A percentile compares a stretch with the other conserved stretches of the same genome.
Conservation (phyloP, 2,113 vertebrate genomes). For the Rhabdornis inornatus region DNA sequence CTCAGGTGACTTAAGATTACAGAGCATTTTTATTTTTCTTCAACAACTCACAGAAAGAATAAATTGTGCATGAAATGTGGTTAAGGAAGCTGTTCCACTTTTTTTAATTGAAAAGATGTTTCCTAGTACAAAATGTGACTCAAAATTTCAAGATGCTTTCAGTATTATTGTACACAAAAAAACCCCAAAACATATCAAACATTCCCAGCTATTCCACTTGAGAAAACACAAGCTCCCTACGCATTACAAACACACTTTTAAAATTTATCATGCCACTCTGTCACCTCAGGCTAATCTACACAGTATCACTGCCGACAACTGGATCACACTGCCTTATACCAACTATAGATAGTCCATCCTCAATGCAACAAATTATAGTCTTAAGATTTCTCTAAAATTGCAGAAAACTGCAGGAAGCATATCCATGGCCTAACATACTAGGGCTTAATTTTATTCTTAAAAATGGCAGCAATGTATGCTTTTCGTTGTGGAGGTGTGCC, state of each 20-base stretch:
- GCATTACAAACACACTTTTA: not conserved
- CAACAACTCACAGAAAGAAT: not conserved
- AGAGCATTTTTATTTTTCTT: not conserved
- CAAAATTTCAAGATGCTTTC: not conserved
- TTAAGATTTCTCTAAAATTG: not conserved
- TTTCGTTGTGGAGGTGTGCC: slow-evolving; percentile 17
- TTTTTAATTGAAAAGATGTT: not conserved
- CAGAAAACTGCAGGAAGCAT: not conserved
- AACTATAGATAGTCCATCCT: not conserved
- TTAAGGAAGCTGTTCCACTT: not conserved
- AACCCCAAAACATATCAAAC: not conserved
- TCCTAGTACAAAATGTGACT: not conserved
- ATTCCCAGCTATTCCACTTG: not conserved
- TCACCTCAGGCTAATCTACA: slow-evolving; percentile 1
- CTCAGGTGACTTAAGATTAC: not conserved
- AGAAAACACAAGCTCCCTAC: not conserved
- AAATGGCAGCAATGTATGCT: slow-evolving; percentile 16
- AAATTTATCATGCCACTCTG: not conserved
- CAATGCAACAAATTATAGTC: not conserved
- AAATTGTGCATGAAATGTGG: not conserved
- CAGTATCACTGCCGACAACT: not conserved
- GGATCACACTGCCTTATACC: not conserved
- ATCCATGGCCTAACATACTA: not conserved
- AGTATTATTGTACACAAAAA: rapidly evolving
- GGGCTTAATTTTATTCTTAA: not conserved